Evolutionary conservation across 2,888 invertebrate genomes (phyloP), one percentile per base, ranked within the genome.

Genomic region (Clanis bilineata): DNA sequence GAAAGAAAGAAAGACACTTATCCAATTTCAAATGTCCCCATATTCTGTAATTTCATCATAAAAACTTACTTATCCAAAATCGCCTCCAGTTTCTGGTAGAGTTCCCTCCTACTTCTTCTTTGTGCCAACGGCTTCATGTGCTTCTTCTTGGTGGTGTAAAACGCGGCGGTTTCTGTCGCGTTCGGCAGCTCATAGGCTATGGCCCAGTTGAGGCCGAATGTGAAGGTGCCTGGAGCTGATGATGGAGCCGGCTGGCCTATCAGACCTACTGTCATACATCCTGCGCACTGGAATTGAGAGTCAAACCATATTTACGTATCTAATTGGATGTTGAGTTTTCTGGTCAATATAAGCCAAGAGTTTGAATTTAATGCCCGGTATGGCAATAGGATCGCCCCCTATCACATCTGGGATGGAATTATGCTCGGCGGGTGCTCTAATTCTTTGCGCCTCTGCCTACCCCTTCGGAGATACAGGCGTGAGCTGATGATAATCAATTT

Each of bases 161-260:
- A 84, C 0, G 67, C 64, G 0, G 83, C 64, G 0, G 91, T 92
- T 77, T 93, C 93, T 0, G 93, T 93, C 18, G 86, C 85, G 64
- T 94, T 94, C 0, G 94, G 94, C 55, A 94, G 76, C 63, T 94
- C 88, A 62, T 95, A 95, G 0, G 95, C 94, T 39, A 95, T 94
- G 51, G 95, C 95, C 95, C 95, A 95, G 79, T 95, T 95, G 15
- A 95, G 77, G 0, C 94, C 95, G 74, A 94, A 94, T 9, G 94
- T 94, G 70, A 94, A 93, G 56, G 93, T 93, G 2, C 93, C 92
- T 0, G 92, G 90, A 0, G 83, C 62, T 0, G 92, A 88, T 1
- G 86, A 62, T 0, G 91, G 88, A 0, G 93, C 82, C 0, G 94
- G 94, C 71, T 93, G 93, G 6, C 94, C 94, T 45, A 93, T 87